Conservation (phyloP, 2,113 vertebrate genomes). For the rat (Rattus norvegicus) region GRCr8 NC_086028.1:36581001-36581500, state of each 20-base stretch:
- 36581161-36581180: neutral
- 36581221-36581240: fast-evolving
- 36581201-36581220: neutral
- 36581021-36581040: conserved; percentile 52
- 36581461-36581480: conserved; percentile 95
- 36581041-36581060: neutral
- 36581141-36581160: neutral
- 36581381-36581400: neutral
- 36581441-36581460: conserved; percentile 84
- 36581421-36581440: neutral
- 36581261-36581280: neutral
- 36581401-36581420: neutral
- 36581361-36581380: neutral
- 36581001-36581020: neutral
- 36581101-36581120: neutral
- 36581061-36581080: neutral
- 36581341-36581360: neutral
- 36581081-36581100: no score
- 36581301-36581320: neutral
- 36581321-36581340: no score
- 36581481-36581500: conserved; percentile 92
- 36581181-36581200: neutral
- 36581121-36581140: neutral
- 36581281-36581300: no score
- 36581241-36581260: neutral